Conservation (phyloP, 2,888 invertebrate genomes). For the Toxonevra muliebris region DNA sequence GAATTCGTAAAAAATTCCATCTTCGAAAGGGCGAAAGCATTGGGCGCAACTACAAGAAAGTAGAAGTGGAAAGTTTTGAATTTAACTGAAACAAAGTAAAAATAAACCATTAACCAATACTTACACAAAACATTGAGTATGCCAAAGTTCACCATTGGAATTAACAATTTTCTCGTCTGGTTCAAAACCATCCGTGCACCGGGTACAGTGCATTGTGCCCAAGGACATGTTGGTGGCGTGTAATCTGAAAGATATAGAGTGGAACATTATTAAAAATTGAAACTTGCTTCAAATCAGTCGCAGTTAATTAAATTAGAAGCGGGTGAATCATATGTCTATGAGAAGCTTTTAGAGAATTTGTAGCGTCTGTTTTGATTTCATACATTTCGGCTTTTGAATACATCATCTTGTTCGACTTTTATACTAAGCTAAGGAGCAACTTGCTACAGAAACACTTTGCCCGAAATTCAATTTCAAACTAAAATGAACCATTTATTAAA, state of each 20-base stretch:
- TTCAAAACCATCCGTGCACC: slow-evolving; percentile 96
- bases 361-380: not conserved
- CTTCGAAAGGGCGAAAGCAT: slow-evolving; percentile 97
- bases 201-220: slow-evolving; percentile 92
- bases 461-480: slow-evolving; percentile 7
- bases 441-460: slow-evolving; percentile 4
- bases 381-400: slow-evolving; percentile 59
- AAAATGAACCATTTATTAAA: not conserved
- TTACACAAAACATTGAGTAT: slow-evolving; percentile 99
- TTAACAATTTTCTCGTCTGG: slow-evolving; percentile 98
- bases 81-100: not conserved
- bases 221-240: slow-evolving; percentile 76
- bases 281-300: not conserved
- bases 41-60: slow-evolving; percentile 84
- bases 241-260: slow-evolving; percentile 48
- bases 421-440: not conserved
- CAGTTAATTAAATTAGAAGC: not conserved
- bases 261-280: too few species aligned
- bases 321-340: not conserved
- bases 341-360: slow-evolving; percentile 6
- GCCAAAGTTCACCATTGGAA: slow-evolving; percentile 98
- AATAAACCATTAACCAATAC: slow-evolving; percentile 57
- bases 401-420: slow-evolving; percentile 50
- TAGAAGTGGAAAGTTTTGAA: not conserved
- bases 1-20: slow-evolving; percentile 98